phyloP scores from a whole-genome alignment of 2,797 vertebrate species.

The Adelosebastes latens region DNA sequence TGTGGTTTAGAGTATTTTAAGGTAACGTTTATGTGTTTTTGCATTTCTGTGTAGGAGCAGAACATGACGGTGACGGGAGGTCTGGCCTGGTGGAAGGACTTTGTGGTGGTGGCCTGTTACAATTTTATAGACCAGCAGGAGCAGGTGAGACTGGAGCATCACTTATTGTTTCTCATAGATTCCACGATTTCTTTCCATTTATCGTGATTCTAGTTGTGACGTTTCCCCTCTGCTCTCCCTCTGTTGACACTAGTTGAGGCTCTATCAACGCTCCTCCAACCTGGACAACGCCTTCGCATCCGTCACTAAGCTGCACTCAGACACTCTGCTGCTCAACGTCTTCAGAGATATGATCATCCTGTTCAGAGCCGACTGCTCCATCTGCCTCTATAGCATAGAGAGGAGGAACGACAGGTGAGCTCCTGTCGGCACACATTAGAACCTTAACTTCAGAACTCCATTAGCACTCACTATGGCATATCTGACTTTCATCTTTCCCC shows the following conservation, averaged over 20 bases:
- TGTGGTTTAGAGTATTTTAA: background rate
- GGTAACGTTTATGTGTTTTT: background rate
- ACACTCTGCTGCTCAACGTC: conserved; percentile 94
- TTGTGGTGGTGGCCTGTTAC: conserved; percentile 96
- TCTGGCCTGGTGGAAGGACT: conserved; percentile 98
- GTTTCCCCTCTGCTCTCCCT: background rate
- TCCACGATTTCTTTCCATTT: background rate
- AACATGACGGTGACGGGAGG: conserved; percentile 98
- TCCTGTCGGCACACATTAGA: background rate
- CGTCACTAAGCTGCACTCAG: conserved; percentile 91
- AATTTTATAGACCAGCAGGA: conserved; percentile 95
- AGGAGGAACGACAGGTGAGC: conserved; percentile 89
- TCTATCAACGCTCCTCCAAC: conserved; percentile 93
- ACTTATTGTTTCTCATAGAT: background rate
- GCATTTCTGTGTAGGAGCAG: conserved; percentile 87
- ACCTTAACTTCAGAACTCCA: too few species aligned
- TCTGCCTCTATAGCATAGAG: conserved; percentile 97
- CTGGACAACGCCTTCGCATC: conserved; percentile 96
- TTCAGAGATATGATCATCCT: conserved; percentile 94
- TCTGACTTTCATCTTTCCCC: too few species aligned
- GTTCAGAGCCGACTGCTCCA: conserved; percentile 96
- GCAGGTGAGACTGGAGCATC: conserved; percentile 83
- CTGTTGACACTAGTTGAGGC: conserved; percentile 77
- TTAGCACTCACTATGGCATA: too few species aligned
- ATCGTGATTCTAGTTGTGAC: background rate